Base-by-base conservation (phyloP, 2,113 vertebrate species). In the Thamnaconus septentrionalis region DNA sequence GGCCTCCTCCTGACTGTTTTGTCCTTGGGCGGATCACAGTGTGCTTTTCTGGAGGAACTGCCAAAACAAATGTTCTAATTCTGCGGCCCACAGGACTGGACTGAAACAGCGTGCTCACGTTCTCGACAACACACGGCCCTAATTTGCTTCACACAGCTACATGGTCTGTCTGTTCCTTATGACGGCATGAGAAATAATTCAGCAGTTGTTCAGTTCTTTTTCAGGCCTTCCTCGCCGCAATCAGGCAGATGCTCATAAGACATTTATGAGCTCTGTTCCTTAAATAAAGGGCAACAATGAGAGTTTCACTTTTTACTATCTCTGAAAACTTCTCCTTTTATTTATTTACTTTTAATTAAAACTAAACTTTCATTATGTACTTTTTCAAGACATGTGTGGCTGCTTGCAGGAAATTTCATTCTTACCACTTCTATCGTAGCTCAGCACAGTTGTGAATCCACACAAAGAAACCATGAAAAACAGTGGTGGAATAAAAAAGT, bases 191-290 rank as follows among this genome's bases (percentile, higher is more conserved):
- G 59, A 69, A 71, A 72, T 70, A 77, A 77, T 77, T 75, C 57
- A 79, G 18, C 11, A 66, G 46, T 47, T 58, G 53, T 41, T 77
- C 53, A 52, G 43, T 69, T 69, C 56, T 61, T 76, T 31, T 31
- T 31, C 18, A 31, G 18, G 18, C 18, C 18, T 31, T 31, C 18
- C 18, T 31, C 18, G 18, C 18, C 18, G 18, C 18, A 31, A 31
- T 31, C 18, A 73, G 62, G 44, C 53, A 69, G 54, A 66, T 56
- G 53, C 52, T 80, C 69, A 45, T 82, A 69, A 74, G 8, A 76
- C 59, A 76, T 84, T 75, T 9, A 76, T 72, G 42, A 78, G 64
- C 56, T 59, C 46, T 53, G 56, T 72, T 76, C 68, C 81, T 73
- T 50, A 68, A 67, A 78, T 71, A 61, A 42, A 55, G 18, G 18